A percentile compares a stretch with the other conserved stretches of the same genome.
phyloP scores from a whole-genome alignment of 2,113 vertebrate genomes.

The Poeciliopsis turrubarensis region DNA sequence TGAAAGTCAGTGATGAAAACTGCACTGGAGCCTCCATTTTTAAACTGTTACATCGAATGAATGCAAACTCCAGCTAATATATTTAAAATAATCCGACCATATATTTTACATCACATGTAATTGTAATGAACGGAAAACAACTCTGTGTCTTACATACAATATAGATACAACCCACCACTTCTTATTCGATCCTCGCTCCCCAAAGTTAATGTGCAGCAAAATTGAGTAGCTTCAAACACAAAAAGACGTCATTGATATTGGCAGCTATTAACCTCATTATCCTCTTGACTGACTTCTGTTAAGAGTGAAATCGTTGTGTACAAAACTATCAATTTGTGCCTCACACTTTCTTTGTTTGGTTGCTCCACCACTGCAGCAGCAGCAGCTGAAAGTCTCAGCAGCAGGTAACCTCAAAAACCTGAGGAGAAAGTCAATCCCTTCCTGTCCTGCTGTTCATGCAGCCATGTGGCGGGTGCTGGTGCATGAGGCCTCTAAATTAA shows the following conservation, averaged over 20 bases:
- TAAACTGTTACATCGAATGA: no score
- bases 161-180: neutral
- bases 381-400: constrained; percentile 20
- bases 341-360: constrained; percentile 11
- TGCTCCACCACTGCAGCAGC: constrained; percentile 3
- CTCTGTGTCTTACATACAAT: neutral
- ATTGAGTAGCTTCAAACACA: neutral
- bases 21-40: no score
- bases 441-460: constrained; percentile 23
- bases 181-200: neutral
- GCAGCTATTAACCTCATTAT: neutral
- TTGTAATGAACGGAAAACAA: neutral
- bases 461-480: neutral
- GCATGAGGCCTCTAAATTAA: neutral
- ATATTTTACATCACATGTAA: neutral
- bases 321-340: constrained; percentile 2
- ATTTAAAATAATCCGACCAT: no score
- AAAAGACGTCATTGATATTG: neutral
- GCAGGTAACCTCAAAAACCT: constrained; percentile 26
- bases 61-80: no score
- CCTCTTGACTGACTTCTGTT: constrained; percentile 8
- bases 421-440: constrained; percentile 24
- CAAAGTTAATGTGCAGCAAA: no score
- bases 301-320: constrained; percentile 5
- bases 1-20: neutral